Base-by-base conservation (phyloP, 2,888 invertebrate genomes). In the Strigamia maritima region DNA sequence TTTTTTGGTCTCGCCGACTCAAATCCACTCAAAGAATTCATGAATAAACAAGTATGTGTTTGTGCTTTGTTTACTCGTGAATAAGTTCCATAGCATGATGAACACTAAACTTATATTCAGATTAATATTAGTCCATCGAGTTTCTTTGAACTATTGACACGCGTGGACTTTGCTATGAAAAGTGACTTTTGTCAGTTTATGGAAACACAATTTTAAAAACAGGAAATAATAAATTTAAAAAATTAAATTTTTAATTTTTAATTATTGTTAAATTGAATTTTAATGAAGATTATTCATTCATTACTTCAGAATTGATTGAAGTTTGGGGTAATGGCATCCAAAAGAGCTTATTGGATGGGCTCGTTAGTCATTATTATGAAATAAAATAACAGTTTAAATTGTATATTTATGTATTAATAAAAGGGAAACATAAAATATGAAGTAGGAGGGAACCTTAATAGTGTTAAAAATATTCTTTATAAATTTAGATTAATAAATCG, bases 401-500 rank as follows among this genome's bases (percentile, higher is more conserved):
- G 54, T 54, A 19, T 19, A 8, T 19, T 54, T 54, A 19, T 54
- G 2, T 54, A 54, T 54, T 54, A 54, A 19, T 54, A 54, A 54
- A 54, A 54, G 19, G 54, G 19, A 22, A 70, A 26, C 70, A 70
- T 70, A 70, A 70, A 54, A 54, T 54, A 22, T 54, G 54, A 54
- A 54, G 22, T 19, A 54, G 54, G 54, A 54, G n/a, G 54, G 54
- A 54, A 54, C 54, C 54, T 19, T 54, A 54, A 54, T 54, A n/a
- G 54, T 19, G 70, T 70, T 70, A 70, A 70, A 70, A 28, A 70
- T 70, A 70, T 28, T 28, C 70, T 70, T 28, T 70, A 70, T 70
- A 70, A 70, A 70, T 70, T 70, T 70, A 70, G 70, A 70, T 70
- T 70, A 70, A 70, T 70, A 28, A 70, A 70, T 70, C 70, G 70